Conservation (phyloP, 2,888 invertebrate genomes). For the Oscheius onirici region DNA sequence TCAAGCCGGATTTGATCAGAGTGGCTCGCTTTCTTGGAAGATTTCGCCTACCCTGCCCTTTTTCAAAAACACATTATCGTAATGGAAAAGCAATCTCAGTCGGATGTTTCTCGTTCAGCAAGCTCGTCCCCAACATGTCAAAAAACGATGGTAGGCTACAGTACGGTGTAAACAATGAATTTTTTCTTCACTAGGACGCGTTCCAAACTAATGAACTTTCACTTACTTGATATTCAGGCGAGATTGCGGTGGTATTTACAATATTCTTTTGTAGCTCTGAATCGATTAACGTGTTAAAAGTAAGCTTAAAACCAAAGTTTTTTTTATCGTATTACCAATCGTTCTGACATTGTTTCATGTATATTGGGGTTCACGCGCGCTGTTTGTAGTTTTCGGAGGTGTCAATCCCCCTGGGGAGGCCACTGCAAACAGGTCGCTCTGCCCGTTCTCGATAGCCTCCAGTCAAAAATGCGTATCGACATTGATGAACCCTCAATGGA, state of each 20-base stretch:
- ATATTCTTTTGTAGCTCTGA: too few relatives aligned
- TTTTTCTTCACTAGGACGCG: too few relatives aligned
- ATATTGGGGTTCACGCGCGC: background rate
- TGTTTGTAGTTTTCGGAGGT: slow-evolving; percentile 19
- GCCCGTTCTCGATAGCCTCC: background rate
- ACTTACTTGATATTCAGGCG: too few relatives aligned
- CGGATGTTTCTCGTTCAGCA: slow-evolving; percentile 11
- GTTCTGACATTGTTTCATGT: too few relatives aligned
- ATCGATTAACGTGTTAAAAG: too few relatives aligned
- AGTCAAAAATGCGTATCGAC: slow-evolving; percentile 26
- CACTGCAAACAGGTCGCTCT: slow-evolving; percentile 12
- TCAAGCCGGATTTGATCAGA: too few relatives aligned
- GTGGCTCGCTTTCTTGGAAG: too few relatives aligned
- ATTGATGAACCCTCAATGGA: slow-evolving; percentile 12
- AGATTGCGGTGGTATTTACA: too few relatives aligned
- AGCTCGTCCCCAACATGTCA: background rate
- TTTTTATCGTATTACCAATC: too few relatives aligned
- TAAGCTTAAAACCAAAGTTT: too few relatives aligned
- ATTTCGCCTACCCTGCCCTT: background rate
- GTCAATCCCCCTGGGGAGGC: slow-evolving; percentile 6
- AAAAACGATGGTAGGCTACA: background rate
- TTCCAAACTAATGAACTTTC: too few relatives aligned
- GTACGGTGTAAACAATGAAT: too few relatives aligned
- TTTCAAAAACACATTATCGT: slow-evolving; percentile 16
- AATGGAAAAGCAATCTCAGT: slow-evolving; percentile 10